Base-by-base conservation (phyloP, 2,797 vertebrate genomes). In the Sorex maritimensis region DNA sequence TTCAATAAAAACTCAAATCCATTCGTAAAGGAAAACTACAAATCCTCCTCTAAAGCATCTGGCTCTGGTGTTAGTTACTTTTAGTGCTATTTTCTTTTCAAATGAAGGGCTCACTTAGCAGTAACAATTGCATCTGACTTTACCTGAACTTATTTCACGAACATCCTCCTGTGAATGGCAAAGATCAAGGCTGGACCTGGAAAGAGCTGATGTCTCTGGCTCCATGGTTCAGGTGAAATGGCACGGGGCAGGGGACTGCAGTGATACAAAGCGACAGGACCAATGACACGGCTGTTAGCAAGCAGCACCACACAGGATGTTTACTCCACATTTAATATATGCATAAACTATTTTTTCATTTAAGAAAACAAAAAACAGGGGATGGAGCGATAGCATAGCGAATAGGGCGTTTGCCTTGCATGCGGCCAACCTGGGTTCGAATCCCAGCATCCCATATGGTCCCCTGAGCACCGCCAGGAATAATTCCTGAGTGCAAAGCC, bases 271-370 rank as follows among this genome's bases (percentile, higher is more conserved):
- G 83, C 92, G 69, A 44, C 15, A 30, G 90, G 69, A 75, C 58
- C 58, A 14, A 80, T 68, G 90, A 69, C 83, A 88, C 49, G 67
- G 1, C n/a, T 95, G 79, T 95, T 86, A 69, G 46, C n/a, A 71
- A 81, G 15, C 21, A 24, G 21, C 63, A 44, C 28, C 79, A 94
- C 34, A 90, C 90, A 94, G 90, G 93, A 95, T 92, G 90, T 92
- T 90, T 58, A 30, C 73, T 63, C n/a, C 83, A 73, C 67, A 28
- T 26, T 77, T 80, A 46, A 74, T 75, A 49, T 8, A 55, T 55
- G 52, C 17, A 52, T 74, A 92, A 95, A 83, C n/a, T 86, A 46
- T 49, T 55, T 80, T 41, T 67, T 9, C 34, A 87, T 28, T 71
- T 23, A 71, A 86, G 81, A 93, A 86, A 85, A 81, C 77, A 24